Evolutionary conservation across 1,140 invertebrate species (phyloP), one percentile per base, ranked within the genome.

Genomic region (Anastatus disparis): DNA sequence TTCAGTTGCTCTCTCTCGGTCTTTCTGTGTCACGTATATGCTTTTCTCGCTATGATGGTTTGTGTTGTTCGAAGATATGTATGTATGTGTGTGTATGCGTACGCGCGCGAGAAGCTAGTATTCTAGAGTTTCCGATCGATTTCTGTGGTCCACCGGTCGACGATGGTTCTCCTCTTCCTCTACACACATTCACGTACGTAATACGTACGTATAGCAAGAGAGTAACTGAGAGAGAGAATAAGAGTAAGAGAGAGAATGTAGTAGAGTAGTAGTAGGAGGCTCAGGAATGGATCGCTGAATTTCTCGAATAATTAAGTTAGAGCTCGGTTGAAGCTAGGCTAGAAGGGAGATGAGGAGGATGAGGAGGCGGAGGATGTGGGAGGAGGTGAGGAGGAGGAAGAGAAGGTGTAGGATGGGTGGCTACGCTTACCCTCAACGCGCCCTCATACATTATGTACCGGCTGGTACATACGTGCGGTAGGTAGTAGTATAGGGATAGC

Each of bases 301-400:
- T 85, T 84, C 83, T 84, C 82, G 83, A 85, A 85, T 84, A 85
- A 84, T 85, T 85, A 84, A 85, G 84, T 86, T 85, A 86, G 84
- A 82, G 79, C 78, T 80, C 78, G 81, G 79, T 73, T n/a, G n/a
- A 79, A 79, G 83, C 75, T 61, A 77, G 81, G n/a, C n/a, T n/a
- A n/a, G n/a, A n/a, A n/a, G n/a, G n/a, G n/a, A n/a, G n/a, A n/a
- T n/a, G n/a, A n/a, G n/a, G n/a, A n/a, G n/a, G n/a, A n/a, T n/a
- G n/a, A n/a, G n/a, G n/a, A n/a, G n/a, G n/a, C n/a, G n/a, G n/a
- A n/a, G n/a, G n/a, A n/a, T n/a, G n/a, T n/a, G n/a, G n/a, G n/a
- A n/a, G n/a, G n/a, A n/a, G n/a, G n/a, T n/a, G n/a, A n/a, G n/a
- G n/a, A n/a, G n/a, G n/a, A n/a, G n/a, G n/a, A n/a, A n/a, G n/a